A percentile compares a stretch with the other conserved stretches of the same genome.
These are phyloP conservation scores for Pantherophis guttatus DNA, from an alignment of 2,113 vertebrate species.

Conservation along the genomic window DNA sequence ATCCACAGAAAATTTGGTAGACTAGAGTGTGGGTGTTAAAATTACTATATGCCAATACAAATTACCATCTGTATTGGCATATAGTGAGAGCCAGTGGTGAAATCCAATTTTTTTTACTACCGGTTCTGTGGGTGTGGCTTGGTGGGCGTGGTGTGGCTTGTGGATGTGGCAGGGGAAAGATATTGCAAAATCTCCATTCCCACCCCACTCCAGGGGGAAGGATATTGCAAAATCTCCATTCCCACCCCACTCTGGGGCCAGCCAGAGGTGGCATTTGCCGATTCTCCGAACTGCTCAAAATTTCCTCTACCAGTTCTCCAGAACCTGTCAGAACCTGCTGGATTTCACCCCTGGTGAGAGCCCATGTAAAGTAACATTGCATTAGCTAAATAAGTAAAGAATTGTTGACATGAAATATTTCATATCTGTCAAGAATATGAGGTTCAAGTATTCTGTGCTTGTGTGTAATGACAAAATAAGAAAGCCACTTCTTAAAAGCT, in stretches of 20 bases:
- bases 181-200: too few relatives aligned
- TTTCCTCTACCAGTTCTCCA: too few relatives aligned
- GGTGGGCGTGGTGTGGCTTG: too few relatives aligned
- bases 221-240: too few relatives aligned
- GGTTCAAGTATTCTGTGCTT: conserved; percentile 47
- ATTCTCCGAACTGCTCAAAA: too few relatives aligned
- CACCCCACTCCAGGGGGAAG: too few relatives aligned
- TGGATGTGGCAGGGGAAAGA: too few relatives aligned
- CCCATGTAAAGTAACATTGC: conserved; percentile 31
- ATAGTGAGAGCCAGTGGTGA: background rate
- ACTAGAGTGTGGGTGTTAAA: background rate
- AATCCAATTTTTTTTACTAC: too few relatives aligned
- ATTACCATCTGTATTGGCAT: background rate
- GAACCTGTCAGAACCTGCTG: too few relatives aligned
- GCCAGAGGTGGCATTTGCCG: too few relatives aligned
- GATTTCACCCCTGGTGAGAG: background rate
- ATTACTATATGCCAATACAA: background rate
- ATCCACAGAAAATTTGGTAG: background rate
- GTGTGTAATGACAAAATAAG: conserved; percentile 53
- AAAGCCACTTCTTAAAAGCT: conserved; percentile 58
- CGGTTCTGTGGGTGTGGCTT: too few relatives aligned
- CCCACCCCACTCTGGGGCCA: too few relatives aligned
- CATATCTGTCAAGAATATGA: conserved; percentile 54
- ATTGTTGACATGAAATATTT: conserved; percentile 57
- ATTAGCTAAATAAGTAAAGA: conserved; percentile 56